Evolutionary conservation across 2,797 vertebrate genomes (phyloP).

Genomic region (Sphenodon punctatus): DNA sequence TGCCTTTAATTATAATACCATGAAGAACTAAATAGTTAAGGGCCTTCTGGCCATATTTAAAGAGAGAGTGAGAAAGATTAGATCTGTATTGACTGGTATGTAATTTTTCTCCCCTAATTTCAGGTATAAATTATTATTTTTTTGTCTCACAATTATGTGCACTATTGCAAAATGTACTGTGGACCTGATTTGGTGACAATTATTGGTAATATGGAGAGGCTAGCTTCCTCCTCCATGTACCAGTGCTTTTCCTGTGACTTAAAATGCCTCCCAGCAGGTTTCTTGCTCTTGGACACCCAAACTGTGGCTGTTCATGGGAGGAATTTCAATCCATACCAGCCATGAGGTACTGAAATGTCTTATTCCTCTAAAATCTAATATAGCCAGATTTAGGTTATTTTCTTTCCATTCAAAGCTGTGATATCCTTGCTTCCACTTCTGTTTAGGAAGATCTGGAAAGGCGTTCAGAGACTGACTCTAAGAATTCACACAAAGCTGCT

Average conservation of each 20-base stretch:
- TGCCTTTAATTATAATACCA: slow-evolving; percentile 61
- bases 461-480: not conserved
- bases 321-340: not conserved
- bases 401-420: not conserved
- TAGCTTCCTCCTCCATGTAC: not conserved
- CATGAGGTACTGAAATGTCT: not conserved
- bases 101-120: slow-evolving; percentile 43
- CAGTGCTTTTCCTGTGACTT: not conserved
- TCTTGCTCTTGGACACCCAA: not conserved
- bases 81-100: slow-evolving; percentile 18
- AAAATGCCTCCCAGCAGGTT: not conserved
- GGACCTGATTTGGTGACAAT: slow-evolving; percentile 16
- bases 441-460: not conserved
- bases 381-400: not conserved
- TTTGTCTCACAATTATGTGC: slow-evolving; percentile 21
- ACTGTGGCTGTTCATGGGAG: not conserved
- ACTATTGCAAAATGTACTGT: slow-evolving; percentile 31
- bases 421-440: not conserved
- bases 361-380: not conserved
- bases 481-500: not conserved
- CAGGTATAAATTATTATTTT: slow-evolving; percentile 35
- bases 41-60: slow-evolving; percentile 48
- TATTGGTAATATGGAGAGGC: not conserved
- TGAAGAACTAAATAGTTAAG: slow-evolving; percentile 36
- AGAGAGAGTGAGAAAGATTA: slow-evolving; percentile 10